Evolutionary conservation across 2,888 invertebrate species (phyloP).

Genomic region (Calliphora vomitoria): DNA sequence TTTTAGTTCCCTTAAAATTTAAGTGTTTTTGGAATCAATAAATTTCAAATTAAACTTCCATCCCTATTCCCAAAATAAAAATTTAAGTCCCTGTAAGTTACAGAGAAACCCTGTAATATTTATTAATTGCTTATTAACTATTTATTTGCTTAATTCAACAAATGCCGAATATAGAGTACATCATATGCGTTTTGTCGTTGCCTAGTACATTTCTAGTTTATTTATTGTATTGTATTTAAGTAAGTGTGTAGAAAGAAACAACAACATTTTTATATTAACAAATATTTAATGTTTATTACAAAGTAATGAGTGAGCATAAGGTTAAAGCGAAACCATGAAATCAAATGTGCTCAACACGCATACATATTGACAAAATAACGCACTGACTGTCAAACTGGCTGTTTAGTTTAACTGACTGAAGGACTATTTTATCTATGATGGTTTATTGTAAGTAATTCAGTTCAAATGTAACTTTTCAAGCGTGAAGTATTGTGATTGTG

Average conservation of each 20-base stretch:
- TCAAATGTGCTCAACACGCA: constrained; percentile 60
- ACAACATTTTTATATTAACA: constrained; percentile 58
- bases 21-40: too few species aligned
- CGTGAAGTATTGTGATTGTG: constrained; percentile 31
- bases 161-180: constrained; percentile 1
- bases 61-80: background rate
- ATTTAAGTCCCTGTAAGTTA: background rate
- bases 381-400: constrained; percentile 8
- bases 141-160: background rate
- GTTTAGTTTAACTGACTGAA: background rate
- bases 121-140: constrained; percentile 21
- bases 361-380: constrained; percentile 36
- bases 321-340: constrained; percentile 34
- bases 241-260: constrained; percentile 14
- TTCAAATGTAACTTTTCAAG: constrained; percentile 37
- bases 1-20: too few species aligned
- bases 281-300: constrained; percentile 62
- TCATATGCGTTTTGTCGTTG: background rate
- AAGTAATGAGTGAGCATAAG: constrained; percentile 57
- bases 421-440: constrained; percentile 31
- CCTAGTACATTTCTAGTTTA: constrained; percentile 5
- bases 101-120: background rate
- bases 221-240: constrained; percentile 19
- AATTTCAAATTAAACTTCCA: too few species aligned
- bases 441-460: constrained; percentile 32